Conservation (phyloP, 2,888 invertebrate species). For the Escarpia spicata region DNA sequence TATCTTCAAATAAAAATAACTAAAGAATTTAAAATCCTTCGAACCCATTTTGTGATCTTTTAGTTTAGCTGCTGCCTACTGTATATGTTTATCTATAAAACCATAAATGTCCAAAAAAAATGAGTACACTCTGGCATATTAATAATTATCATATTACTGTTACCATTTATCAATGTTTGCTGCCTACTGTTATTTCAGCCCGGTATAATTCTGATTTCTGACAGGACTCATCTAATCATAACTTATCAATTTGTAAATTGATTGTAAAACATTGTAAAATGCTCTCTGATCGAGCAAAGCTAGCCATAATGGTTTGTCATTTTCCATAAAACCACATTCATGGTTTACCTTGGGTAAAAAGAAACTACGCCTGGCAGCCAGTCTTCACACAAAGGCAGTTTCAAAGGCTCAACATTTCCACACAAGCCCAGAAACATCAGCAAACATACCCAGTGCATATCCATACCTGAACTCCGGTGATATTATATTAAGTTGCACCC, state of each 20-base stretch:
- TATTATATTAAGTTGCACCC: slow-evolving; percentile 16
- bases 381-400: neutral
- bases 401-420: neutral
- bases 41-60: neutral
- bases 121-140: neutral
- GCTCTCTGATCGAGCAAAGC: too few species aligned
- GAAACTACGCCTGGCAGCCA: neutral
- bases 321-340: neutral
- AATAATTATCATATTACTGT: neutral
- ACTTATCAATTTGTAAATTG: too few species aligned
- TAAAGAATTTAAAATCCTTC: neutral
- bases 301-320: too few species aligned
- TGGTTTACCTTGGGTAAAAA: neutral
- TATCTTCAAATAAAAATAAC: neutral
- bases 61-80: neutral
- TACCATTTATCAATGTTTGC: neutral
- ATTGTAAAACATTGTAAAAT: too few species aligned
- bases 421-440: neutral
- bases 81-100: neutral
- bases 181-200: neutral
- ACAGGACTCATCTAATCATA: too few species aligned
- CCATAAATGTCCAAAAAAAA: neutral
- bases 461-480: neutral
- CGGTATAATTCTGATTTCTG: neutral
- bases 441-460: neutral